Evolutionary conservation across 23 tunicate species (phyloP), one percentile per base, ranked within the genome.

Genomic region (Halocynthia aurantium): DNA sequence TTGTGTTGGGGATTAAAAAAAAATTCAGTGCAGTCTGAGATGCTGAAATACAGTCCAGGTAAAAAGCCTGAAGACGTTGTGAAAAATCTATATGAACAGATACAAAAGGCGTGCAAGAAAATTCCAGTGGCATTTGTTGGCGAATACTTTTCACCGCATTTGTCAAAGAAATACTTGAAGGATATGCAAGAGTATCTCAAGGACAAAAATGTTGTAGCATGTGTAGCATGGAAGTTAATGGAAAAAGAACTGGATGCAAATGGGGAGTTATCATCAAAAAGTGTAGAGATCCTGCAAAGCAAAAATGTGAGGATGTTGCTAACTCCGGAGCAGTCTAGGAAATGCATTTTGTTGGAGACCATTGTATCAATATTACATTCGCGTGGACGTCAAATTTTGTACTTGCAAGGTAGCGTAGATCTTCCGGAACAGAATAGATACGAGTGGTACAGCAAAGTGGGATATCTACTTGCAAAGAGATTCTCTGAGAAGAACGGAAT

Each of bases 311-410:
- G 44, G 44, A 31, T 31, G 50, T 50, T 88, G 10, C 76, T 88
- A 56, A 7, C 69, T 1, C 44, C 65, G 0, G 55, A 88, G 52
- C 20, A 61, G 8, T 66, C 69, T 55, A 19, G 19, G 40, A 18
- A 69, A 21, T 22, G 53, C 7, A 83, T 73, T 51, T 60, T 88
- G 50, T 75, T 71, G 10, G 88, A 88, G 53, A 84, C 83, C 40
- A 64, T 88, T 22, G 68, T 81, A 11, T 80, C 79, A 21, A 83
- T 88, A 11, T 79, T 83, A 51, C 95, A 88, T 57, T 85, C 88
- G n/a, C 64, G 68, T 50, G 95, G 95, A 7, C 69, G 95, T 50
- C 84, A 83, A 65, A 88, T 76, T 51, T 21, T 82, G 7, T 88
- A 88, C 75, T 50, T 71, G 13, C 85, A 81, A 55, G 77, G 72